Evolutionary conservation across 2,888 invertebrate species (phyloP).

Genomic region (Heliconius erato): DNA sequence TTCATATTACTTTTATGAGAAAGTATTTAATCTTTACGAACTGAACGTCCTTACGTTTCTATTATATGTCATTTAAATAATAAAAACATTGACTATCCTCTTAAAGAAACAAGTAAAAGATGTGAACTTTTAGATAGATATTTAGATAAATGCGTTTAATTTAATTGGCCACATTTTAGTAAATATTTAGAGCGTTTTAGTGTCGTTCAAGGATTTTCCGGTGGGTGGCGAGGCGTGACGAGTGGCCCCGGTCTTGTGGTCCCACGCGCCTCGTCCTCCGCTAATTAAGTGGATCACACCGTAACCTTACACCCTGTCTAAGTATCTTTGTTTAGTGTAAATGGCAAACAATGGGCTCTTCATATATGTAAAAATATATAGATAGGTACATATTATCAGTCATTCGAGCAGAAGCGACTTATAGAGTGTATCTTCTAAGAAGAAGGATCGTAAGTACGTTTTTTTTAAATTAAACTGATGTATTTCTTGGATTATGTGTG

Average conservation of each 20-base stretch:
- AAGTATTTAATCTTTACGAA: too few species aligned
- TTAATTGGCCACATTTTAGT: slow-evolving; percentile 52
- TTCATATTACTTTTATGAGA: too few species aligned
- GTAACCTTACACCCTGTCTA: slow-evolving; percentile 54
- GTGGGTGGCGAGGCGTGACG: slow-evolving; percentile 58
- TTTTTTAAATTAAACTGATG: too few species aligned
- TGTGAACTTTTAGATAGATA: too few species aligned
- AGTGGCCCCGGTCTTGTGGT: slow-evolving; percentile 49
- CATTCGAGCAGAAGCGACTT: not conserved
- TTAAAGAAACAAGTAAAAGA: not conserved
- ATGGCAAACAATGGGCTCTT: slow-evolving; percentile 28
- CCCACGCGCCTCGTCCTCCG: slow-evolving; percentile 51
- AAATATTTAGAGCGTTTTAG: slow-evolving; percentile 40
- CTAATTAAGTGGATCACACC: slow-evolving; percentile 77
- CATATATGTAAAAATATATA: not conserved
- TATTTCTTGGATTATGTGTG: too few species aligned
- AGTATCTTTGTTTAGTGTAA: slow-evolving; percentile 40
- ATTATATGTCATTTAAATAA: too few species aligned
- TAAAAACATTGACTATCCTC: not conserved
- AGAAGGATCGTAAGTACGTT: not conserved
- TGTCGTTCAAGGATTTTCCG: slow-evolving; percentile 70
- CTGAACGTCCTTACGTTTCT: too few species aligned
- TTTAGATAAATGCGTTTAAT: not conserved
- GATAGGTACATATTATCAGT: too few species aligned
- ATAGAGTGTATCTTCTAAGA: not conserved